phyloP scores from a whole-genome alignment of 2,888 invertebrate species.

The Andrena chrysosceles region DNA sequence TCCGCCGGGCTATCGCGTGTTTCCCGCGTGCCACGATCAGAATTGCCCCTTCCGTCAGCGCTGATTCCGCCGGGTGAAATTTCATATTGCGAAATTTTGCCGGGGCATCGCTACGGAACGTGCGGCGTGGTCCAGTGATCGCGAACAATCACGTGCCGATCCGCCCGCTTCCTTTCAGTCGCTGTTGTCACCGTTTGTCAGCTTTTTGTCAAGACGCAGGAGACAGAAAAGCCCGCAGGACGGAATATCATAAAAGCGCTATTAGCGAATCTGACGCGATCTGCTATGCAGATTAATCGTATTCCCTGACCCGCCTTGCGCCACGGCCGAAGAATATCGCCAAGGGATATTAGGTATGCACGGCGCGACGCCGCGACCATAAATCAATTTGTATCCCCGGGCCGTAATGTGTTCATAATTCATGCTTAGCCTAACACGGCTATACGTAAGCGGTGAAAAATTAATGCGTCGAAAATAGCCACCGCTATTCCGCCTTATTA shows the following conservation, averaged over 20 bases:
- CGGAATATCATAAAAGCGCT: slow-evolving; percentile 71
- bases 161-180: too few relatives aligned
- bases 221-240: slow-evolving; percentile 46
- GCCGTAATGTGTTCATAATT: slow-evolving; percentile 84
- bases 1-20: slow-evolving; percentile 48
- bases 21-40: slow-evolving; percentile 34
- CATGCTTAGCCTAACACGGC: slow-evolving; percentile 82
- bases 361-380: slow-evolving; percentile 80
- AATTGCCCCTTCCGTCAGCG: neutral
- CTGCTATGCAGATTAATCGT: slow-evolving; percentile 80
- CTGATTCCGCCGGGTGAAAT: neutral
- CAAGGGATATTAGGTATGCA: slow-evolving; percentile 83
- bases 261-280: slow-evolving; percentile 75
- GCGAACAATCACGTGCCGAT: too few relatives aligned
- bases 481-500: slow-evolving; percentile 55
- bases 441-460: slow-evolving; percentile 76
- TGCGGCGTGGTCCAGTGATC: too few relatives aligned
- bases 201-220: slow-evolving; percentile 41
- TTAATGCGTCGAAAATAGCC: slow-evolving; percentile 78
- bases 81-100: neutral
- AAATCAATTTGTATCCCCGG: slow-evolving; percentile 83
- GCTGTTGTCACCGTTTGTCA: neutral
- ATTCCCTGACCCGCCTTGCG: slow-evolving; percentile 75
- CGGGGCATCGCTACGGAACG: neutral
- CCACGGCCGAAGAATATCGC: slow-evolving; percentile 76